Conservation (phyloP, 1,140 invertebrate species). For the Leucophenga varia region DNA sequence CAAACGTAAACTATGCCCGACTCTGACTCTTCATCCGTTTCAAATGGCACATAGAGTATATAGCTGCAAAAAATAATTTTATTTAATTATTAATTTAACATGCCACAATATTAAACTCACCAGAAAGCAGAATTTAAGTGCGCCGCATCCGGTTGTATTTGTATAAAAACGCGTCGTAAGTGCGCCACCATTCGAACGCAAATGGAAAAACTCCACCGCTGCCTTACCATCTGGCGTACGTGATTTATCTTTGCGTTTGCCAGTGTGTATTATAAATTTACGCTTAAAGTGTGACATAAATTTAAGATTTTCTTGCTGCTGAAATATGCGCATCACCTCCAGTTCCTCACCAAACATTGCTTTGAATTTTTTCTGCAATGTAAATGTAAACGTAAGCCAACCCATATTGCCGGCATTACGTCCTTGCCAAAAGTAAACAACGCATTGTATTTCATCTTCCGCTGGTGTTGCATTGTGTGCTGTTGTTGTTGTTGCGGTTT, state of each 20-base stretch:
- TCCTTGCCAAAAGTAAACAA: constrained; percentile 99
- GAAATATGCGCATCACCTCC: constrained; percentile 96
- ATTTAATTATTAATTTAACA: too few relatives aligned
- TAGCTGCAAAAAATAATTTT: constrained; percentile 72
- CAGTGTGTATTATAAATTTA: constrained; percentile 91
- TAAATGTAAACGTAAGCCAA: constrained; percentile 98
- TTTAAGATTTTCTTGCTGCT: constrained; percentile 98
- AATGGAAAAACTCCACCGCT: constrained; percentile 90
- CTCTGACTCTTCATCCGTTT: constrained; percentile 81
- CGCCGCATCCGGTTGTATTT: constrained; percentile 79
- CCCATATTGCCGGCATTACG: constrained; percentile 97
- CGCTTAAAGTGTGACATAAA: constrained; percentile 98
- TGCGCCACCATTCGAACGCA: constrained; percentile 92
- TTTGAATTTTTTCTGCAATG: constrained; percentile 97
- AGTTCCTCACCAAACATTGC: constrained; percentile 91
- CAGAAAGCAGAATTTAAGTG: constrained; percentile 83
- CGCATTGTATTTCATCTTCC: constrained; percentile 91
- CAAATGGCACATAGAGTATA: constrained; percentile 94
- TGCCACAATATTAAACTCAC: constrained; percentile 61
- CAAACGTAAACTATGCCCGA: constrained; percentile 97
- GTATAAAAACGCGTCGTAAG: constrained; percentile 92
- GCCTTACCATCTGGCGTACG: constrained; percentile 60
- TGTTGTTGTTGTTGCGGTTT: constrained; percentile 5
- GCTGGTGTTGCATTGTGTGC: constrained; percentile 56
- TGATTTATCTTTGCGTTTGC: constrained; percentile 73